Percentiles rank a stretch among this genome's conserved stretches.
These are phyloP conservation scores for Stenurella melanura DNA, from an alignment of 2,888 invertebrate genomes.

Conservation along the genomic window DNA sequence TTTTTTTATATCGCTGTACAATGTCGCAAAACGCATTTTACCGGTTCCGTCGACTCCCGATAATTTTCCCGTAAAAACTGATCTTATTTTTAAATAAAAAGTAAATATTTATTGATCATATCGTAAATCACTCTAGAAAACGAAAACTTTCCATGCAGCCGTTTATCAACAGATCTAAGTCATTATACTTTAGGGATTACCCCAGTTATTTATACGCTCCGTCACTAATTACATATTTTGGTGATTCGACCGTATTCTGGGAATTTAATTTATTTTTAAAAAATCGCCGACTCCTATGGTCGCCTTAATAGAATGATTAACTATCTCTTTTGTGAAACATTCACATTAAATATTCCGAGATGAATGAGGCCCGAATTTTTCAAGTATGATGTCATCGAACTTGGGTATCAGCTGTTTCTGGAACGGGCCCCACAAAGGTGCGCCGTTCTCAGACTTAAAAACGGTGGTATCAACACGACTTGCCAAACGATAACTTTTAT, in stretches of 20 bases:
- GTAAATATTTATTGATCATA: no score
- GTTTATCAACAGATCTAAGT: not conserved
- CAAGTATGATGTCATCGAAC: slow-evolving; percentile 55
- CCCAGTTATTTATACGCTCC: not conserved
- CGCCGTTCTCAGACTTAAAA: slow-evolving; percentile 28
- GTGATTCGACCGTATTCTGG: not conserved
- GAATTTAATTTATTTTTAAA: slow-evolving; percentile 7
- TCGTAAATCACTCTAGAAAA: no score
- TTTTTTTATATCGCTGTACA: no score
- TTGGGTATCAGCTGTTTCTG: slow-evolving; percentile 49
- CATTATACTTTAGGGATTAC: not conserved
- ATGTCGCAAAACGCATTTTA: no score
- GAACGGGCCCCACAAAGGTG: slow-evolving; percentile 48
- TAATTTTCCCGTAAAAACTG: no score
- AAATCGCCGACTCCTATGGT: not conserved
- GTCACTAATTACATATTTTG: not conserved
- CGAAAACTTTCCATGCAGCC: no score
- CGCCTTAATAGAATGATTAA: slow-evolving; percentile 47
- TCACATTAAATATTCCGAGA: slow-evolving; percentile 33
- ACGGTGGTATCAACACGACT: slow-evolving; percentile 31
- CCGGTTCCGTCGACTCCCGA: no score
- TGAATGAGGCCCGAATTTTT: slow-evolving; percentile 54
- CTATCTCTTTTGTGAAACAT: slow-evolving; percentile 37
- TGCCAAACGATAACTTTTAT: slow-evolving; percentile 35
- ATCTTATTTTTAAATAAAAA: no score